phyloP scores from a whole-genome alignment of 2,888 invertebrate species.

The Euzophera pinguis region DNA sequence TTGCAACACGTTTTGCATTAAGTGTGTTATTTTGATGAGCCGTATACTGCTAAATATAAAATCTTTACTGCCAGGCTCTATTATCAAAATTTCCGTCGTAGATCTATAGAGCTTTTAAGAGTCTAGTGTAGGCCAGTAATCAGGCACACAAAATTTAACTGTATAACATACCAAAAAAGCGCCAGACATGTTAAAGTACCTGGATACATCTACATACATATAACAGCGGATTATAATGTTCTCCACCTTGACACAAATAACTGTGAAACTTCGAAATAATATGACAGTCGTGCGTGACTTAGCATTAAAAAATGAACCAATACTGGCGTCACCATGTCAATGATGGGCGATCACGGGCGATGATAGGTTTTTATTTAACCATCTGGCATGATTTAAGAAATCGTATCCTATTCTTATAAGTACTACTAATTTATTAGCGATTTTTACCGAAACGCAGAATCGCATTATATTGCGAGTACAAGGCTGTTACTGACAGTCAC shows the following conservation, averaged over 20 bases:
- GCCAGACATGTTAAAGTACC: too few relatives aligned
- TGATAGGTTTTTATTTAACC: background rate
- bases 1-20: conserved; percentile 17
- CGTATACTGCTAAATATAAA: too few relatives aligned
- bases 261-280: background rate
- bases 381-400: background rate
- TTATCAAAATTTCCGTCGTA: too few relatives aligned
- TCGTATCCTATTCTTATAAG: background rate
- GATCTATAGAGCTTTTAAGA: too few relatives aligned
- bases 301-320: background rate
- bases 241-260: conserved; percentile 9
- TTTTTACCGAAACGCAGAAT: conserved; percentile 40
- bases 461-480: conserved; percentile 55
- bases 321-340: too few relatives aligned
- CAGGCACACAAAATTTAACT: too few relatives aligned
- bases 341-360: background rate
- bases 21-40: background rate
- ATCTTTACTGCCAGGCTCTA: too few relatives aligned
- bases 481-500: conserved; percentile 71
- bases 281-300: background rate
- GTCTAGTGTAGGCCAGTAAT: too few relatives aligned
- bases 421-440: background rate
- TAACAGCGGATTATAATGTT: conserved; percentile 3
- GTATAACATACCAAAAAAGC: too few relatives aligned
- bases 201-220: background rate